Base-by-base conservation (phyloP, 2,113 vertebrate species). In the Xerus inauris region DNA sequence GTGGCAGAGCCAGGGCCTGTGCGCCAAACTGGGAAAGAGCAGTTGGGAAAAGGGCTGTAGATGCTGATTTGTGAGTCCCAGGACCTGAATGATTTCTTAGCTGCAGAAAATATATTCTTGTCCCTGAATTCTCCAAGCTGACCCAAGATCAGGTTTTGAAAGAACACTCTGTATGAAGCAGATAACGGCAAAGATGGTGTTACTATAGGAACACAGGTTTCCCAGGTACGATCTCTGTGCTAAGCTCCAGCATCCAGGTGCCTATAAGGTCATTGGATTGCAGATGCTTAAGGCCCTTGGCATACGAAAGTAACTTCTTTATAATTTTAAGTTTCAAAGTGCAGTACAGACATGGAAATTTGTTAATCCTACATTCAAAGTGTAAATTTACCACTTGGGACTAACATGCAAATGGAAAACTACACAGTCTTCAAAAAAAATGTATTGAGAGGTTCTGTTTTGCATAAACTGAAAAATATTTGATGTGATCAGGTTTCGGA, bases 381-480 rank as follows among this genome's bases (percentile, higher is more conserved):
- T 92, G 89, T 64, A 94, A 94, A 96, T 69, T 84, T 90, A 92
- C 94, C 94, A 94, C 91, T 40, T 67, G 96, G 92, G 96, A 92
- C 72, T 76, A 57, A 88, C 91, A 97, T 93, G 96, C 95, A 96
- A 97, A 97, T 97, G 84, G 87, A 96, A 85, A 94, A 95, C 89
- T 87, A 79, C 90, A 69, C 89, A 92, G 40, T 94, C 96, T 86
- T 94, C 3, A 75, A 97, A 97, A 98, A 96, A 96, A 97, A 76
- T 65, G 64, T 94, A 97, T 71, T 17, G 79, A 95, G 97, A 97
- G 86, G 87, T 97, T 92, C 88, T 96, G 88, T 95, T 98, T 62
- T 97, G 97, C 97, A 98, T 97, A 97, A 59, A 87, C 94, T 97
- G 94, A 96, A 97, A 98, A 97, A 93, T 96, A 91, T 3, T 91